phyloP scores from a whole-genome alignment of 2,797 vertebrate species.

The Glossophaga mutica region DNA sequence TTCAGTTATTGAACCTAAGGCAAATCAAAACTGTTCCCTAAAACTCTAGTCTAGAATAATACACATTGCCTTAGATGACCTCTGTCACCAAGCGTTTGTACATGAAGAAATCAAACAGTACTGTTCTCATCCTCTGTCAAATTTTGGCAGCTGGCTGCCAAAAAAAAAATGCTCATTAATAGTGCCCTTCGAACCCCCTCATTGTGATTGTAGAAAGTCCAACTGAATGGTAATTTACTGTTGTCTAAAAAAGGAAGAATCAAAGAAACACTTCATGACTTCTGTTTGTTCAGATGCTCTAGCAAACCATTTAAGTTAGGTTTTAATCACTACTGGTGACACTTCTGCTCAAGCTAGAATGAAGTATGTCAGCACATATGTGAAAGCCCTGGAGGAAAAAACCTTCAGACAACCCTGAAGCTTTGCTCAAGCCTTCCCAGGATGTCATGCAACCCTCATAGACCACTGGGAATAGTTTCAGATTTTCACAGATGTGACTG shows the following conservation, averaged over 20 bases:
- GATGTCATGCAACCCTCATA: neutral
- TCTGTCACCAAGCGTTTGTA: neutral
- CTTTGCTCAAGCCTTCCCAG: neutral
- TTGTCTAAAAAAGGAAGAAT: neutral
- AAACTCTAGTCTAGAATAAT: neutral
- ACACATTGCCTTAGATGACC: neutral
- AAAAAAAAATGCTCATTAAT: constrained; percentile 25
- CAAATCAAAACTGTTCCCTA: neutral
- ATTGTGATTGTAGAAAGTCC: neutral
- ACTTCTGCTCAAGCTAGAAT: neutral
- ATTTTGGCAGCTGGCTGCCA: neutral
- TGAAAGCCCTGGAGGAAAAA: neutral
- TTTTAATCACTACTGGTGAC: constrained; percentile 26
- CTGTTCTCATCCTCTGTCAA: neutral
- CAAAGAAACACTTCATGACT: neutral
- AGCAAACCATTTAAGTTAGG: neutral
- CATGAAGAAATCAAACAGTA: neutral
- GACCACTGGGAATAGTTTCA: neutral
- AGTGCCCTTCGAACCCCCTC: neutral
- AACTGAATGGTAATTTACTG: neutral
- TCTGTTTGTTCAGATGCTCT: neutral
- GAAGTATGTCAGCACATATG: neutral
- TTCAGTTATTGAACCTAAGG: neutral
- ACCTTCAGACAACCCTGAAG: neutral
- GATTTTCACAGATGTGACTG: neutral